phyloP scores from a whole-genome alignment of 2,113 vertebrate species.

The Amphiprion ocellaris region DNA sequence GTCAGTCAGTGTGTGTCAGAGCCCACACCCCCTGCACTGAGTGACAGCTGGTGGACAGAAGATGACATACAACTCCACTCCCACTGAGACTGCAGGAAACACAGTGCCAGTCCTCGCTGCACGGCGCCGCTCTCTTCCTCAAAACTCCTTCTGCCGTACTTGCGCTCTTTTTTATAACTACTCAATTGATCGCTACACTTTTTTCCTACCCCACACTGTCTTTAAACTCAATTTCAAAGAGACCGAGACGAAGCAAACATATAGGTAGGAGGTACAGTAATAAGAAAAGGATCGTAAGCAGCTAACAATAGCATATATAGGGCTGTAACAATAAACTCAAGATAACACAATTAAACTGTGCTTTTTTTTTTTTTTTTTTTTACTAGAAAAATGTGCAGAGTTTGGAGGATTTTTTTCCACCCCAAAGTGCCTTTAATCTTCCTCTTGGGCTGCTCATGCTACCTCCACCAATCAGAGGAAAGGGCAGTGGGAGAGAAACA shows the following conservation, averaged over 20 bases:
- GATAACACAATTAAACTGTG: no score
- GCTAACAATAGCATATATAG: no score
- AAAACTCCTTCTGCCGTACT: slow-evolving; percentile 7
- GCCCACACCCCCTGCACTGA: slow-evolving; percentile 58
- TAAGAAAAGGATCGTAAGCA: not conserved
- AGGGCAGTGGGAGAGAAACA: slow-evolving; percentile 16
- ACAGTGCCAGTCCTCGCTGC: slow-evolving; percentile 22
- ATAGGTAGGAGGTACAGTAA: not conserved
- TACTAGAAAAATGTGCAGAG: no score
- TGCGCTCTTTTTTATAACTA: not conserved
- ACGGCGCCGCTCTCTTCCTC: not conserved
- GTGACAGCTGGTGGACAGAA: slow-evolving; percentile 77
- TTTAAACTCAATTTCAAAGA: not conserved
- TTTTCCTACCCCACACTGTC: not conserved
- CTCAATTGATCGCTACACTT: not conserved
- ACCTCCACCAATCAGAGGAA: slow-evolving; percentile 31
- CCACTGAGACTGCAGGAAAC: slow-evolving; percentile 52
- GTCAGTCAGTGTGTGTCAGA: slow-evolving; percentile 58
- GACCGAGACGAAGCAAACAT: not conserved
- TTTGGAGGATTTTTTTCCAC: no score
- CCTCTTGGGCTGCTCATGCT: no score
- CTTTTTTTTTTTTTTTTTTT: no score
- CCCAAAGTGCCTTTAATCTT: no score
- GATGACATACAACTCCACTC: slow-evolving; percentile 68
- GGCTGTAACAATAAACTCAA: no score